Percentiles rank a stretch among this genome's conserved stretches.
Evolutionary conservation across 2,888 invertebrate genomes (phyloP).

Genomic region (Parthenolecanium corni): DNA sequence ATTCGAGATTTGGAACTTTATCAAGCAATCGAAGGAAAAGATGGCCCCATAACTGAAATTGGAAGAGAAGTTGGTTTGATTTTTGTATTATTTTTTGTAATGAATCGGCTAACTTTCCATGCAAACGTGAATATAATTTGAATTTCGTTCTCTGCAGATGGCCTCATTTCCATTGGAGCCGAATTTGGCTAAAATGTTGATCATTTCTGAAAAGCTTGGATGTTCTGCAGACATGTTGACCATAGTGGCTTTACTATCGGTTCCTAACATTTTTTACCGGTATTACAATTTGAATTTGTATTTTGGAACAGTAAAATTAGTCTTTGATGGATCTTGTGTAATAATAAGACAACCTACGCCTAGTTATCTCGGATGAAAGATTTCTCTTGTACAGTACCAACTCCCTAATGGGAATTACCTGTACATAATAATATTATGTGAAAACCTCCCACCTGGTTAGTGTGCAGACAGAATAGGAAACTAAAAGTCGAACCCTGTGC

Average conservation of each 20-base stretch:
- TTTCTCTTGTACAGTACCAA: no score
- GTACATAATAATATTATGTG: no score
- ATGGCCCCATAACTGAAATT: constrained; percentile 7
- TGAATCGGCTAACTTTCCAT: not conserved
- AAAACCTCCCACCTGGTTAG: no score
- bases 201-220: constrained; percentile 8
- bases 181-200: constrained; percentile 17
- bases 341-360: no score
- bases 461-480: no score
- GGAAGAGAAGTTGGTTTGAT: not conserved
- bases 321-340: no score
- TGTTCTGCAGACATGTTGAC: constrained; percentile 14
- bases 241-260: constrained; percentile 9
- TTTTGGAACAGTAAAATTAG: no score
- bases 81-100: not conserved
- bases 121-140: not conserved
- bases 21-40: not conserved
- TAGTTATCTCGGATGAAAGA: no score
- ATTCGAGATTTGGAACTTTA: not conserved
- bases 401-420: no score
- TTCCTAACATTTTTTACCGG: constrained; percentile 6
- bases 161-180: constrained; percentile 13
- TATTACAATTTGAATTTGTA: not conserved
- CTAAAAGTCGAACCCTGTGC: no score
- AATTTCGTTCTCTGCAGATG: constrained; percentile 5